Base-by-base conservation (phyloP, 2,888 invertebrate genomes). In the Pinctada fucata region DNA sequence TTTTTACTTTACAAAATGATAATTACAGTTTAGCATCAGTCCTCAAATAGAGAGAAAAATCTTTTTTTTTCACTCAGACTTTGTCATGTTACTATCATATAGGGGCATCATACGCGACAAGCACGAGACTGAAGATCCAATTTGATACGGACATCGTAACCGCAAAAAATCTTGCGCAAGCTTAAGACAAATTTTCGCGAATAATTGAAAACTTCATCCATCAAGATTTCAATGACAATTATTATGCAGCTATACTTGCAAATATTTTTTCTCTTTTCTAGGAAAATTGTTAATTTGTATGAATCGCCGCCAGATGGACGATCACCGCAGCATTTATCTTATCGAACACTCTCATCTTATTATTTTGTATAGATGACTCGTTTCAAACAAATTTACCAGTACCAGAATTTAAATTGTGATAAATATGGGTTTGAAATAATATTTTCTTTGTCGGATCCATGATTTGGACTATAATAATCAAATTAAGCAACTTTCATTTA, bases 401-500 rank as follows among this genome's bases (percentile, higher is more conserved):
- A 51, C 74, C 58, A 49, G 70, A 49, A 47, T 74, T 78, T 47
- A 74, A 69, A 68, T 70, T 68, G 74, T 68, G 52, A 65, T 69
- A 73, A 74, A 70, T 68, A 78, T 78, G 49, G 16, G 48, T 48
- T 48, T 70, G 67, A 72, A 78, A 64, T 78, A 78, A 78, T 78
- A 74, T 78, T 70, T 71, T 70, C 70, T 63, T 69, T 74, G 74
- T 78, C 70, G 65, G 63, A 63, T 70, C 69, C 63, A 64, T 31
- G 49, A 69, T 70, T 69, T 58, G 63, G 74, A 78, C 66, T 65
- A 47, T 70, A 50, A 52, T 74, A 78, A 78, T 78, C 74, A 51
- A 74, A 78, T 78, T 74, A 78, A 74, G 63, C 72, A 63, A 50
- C 64, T n/a, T 10, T 50, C 63, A 74, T 78, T 78, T 78, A 74